Base-by-base conservation (phyloP, 2,797 vertebrate genomes). In the Tokudaia tokunoshimensis region DNA sequence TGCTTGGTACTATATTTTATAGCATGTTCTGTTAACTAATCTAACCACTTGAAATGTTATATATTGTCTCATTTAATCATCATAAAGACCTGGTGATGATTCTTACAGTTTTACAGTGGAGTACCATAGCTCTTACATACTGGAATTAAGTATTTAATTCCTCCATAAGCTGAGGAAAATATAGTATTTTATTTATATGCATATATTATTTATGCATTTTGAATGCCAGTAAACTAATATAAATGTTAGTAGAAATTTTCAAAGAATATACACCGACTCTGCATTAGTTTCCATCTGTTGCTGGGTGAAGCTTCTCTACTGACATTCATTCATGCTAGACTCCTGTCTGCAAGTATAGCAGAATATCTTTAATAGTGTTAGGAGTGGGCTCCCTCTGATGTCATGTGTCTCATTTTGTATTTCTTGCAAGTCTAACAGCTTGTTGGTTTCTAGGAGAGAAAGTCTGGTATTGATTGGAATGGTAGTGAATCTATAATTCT, bases 131-230 rank as follows among this genome's bases (percentile, higher is more conserved):
- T 94, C 44, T 74, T 94, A 86, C 82, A 57, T 82, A 79, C 65
- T 86, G 24, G 31, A 79, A 74, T 76, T 85, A 57, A 94, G 65
- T 67, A 67, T 67, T 67, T 67, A 67, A 67, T 67, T 15, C 13
- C 29, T 34, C 65, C 29, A 67, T 67, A 34, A 85, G 37, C 86
- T 83, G 22, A 91, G 17, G 37, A 12, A 57, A 59, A 81, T 57
- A 52, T 89, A 92, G 81, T 59, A 85, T 93, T 93, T 87, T 88
- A 72, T 78, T 72, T 88, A 26, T 84, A 44, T 95, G 44, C 67
- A 83, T 75, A 19, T 94, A 29, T 89, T 37, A 74, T 84, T 15
- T 83, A 0, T 72, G 52, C 63, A 86, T 87, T 88, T 74, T 94
- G 31, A 93, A 47, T 19, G 11, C 37, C 5, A 72, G 0, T 79